Percentiles rank a stretch among this genome's conserved stretches.
Evolutionary conservation across 2,113 vertebrate species (phyloP).

Genomic region (Nicator chloris): DNA sequence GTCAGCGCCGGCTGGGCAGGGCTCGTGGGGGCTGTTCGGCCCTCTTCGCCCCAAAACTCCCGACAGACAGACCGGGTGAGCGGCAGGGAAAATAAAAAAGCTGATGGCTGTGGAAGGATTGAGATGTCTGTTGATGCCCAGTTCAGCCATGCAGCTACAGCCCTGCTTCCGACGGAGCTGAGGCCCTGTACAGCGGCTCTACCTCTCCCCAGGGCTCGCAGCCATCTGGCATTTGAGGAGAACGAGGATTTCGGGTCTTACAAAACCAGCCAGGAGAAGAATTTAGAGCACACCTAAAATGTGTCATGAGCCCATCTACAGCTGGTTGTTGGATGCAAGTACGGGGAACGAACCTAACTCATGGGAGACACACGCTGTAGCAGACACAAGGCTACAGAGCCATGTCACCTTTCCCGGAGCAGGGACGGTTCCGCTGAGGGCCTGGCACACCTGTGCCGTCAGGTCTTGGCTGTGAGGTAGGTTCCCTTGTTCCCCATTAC

Average conservation of each 20-base stretch:
- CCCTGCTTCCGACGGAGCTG: accelerated
- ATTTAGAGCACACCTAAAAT: background rate
- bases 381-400: background rate
- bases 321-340: background rate
- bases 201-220: background rate
- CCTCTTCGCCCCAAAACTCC: accelerated
- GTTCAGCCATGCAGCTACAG: background rate
- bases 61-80: accelerated
- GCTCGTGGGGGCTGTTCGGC: background rate
- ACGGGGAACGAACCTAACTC: background rate
- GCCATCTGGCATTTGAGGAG: background rate
- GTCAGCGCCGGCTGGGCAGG: accelerated
- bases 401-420: accelerated
- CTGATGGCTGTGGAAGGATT: background rate
- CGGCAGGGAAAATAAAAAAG: background rate
- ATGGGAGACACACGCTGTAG: accelerated
- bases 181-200: background rate
- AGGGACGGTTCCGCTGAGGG: background rate
- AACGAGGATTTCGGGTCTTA: background rate
- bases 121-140: background rate
- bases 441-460: background rate
- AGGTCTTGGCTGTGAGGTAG: background rate
- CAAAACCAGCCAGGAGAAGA: background rate
- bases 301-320: background rate
- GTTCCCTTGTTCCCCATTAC: background rate